Evolutionary conservation across 2,888 invertebrate genomes (phyloP), one percentile per base, ranked within the genome.

Genomic region (Ethmia dodecea): DNA sequence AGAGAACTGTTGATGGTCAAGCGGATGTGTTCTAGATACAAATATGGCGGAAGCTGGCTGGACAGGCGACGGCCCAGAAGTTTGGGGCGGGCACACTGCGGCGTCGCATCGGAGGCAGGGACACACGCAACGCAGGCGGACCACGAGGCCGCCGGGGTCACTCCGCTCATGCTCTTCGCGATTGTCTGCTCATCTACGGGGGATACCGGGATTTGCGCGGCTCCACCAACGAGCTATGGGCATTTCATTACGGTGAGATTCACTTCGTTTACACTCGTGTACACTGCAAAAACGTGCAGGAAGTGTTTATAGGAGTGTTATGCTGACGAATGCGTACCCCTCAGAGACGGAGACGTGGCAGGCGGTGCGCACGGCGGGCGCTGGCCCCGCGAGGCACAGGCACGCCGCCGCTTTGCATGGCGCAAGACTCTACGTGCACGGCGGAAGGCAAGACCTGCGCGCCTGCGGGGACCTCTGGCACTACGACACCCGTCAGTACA

Each of bases 201-300:
- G 96, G 96, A 3, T 96, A 95, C 74, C 91, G 93, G 62, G 96
- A 96, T 68, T 78, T 95, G 42, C 87, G 92, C 35, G 96, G 96
- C 5, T 95, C 95, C 27, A 92, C 92, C 11, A 90, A 92, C 33
- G 95, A 96, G 68, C 79, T 96, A 3, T 96, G 96, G 96, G 92
- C 92, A 2, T 96, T 93, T 64, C 93, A 94, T 72, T 94, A 95
- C 49, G 94, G 95, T 95, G 74, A 56, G 56, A 9, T 18, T 6
- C 9, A 18, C 18, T 3, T 18, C 6, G 18, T 6, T 26, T 12
- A 12, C 13, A 14, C 11, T 28, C 3, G 14, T 14, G 9, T 1
- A 26, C 12, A 22, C 8, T 22, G n/a, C 8, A n/a, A n/a, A 22
- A 8, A 8, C 22, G n/a, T n/a, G n/a, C n/a, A n/a, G n/a, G n/a